These are phyloP conservation scores for Maniola hyperantus DNA, from an alignment of 2,888 invertebrate genomes.

Conservation along the genomic window DNA sequence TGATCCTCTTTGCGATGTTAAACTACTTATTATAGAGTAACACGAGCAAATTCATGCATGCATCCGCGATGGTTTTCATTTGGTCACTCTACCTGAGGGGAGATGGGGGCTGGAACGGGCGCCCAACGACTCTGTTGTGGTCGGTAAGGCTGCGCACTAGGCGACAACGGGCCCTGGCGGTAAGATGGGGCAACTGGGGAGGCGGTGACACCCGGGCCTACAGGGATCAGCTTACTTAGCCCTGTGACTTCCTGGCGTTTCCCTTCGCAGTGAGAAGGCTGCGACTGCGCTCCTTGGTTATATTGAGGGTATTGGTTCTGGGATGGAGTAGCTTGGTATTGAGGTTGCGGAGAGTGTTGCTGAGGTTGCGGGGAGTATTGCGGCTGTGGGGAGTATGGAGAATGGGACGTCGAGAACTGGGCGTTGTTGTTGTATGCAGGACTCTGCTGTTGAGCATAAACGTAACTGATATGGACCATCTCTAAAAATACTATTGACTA, in stretches of 20 bases:
- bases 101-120: constrained; percentile 74
- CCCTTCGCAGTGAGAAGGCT: constrained; percentile 64
- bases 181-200: constrained; percentile 54
- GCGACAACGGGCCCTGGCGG: constrained; percentile 66
- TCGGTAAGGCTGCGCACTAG: constrained; percentile 68
- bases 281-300: constrained; percentile 49
- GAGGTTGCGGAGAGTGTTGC: constrained; percentile 38
- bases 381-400: constrained; percentile 44
- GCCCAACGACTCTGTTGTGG: constrained; percentile 75
- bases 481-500: constrained; percentile 1
- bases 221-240: constrained; percentile 76
- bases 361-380: constrained; percentile 37
- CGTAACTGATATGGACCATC: constrained; percentile 40
- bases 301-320: constrained; percentile 45
- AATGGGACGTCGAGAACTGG: constrained; percentile 67
- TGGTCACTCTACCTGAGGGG: constrained; percentile 69
- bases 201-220: constrained; percentile 65
- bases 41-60: constrained; percentile 24
- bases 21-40: not conserved
- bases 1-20: not conserved
- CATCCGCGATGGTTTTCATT: constrained; percentile 16
- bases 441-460: constrained; percentile 63
- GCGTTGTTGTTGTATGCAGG: constrained; percentile 77
- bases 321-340: constrained; percentile 41
- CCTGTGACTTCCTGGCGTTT: constrained; percentile 69